Percentiles rank a stretch among this genome's conserved stretches.
These are phyloP conservation scores for Plebejus melissa DNA, from an alignment of 2,888 invertebrate species.

Conservation along the genomic window DNA sequence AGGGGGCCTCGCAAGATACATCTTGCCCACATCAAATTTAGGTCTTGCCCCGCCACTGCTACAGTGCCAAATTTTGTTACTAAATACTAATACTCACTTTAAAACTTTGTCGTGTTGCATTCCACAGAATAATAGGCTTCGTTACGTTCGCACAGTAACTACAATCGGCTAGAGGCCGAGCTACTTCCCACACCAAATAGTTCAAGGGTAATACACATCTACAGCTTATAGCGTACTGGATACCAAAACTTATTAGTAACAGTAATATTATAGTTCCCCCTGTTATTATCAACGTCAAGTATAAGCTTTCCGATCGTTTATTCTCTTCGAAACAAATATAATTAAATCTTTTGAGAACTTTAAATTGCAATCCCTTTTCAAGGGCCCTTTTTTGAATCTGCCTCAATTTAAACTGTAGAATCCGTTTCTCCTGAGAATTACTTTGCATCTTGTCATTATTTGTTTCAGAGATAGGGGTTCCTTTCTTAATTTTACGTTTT, in stretches of 20 bases:
- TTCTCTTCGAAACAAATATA: slow-evolving; percentile 48
- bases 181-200: slow-evolving; percentile 92
- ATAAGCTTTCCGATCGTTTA: slow-evolving; percentile 42
- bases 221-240: slow-evolving; percentile 71
- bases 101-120: slow-evolving; percentile 85
- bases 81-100: slow-evolving; percentile 51
- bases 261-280: slow-evolving; percentile 46
- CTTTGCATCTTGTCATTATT: slow-evolving; percentile 36
- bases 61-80: background rate
- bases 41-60: too few relatives aligned
- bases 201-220: slow-evolving; percentile 91
- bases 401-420: slow-evolving; percentile 44
- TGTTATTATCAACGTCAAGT: slow-evolving; percentile 46
- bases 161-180: slow-evolving; percentile 90
- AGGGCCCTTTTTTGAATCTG: slow-evolving; percentile 53
- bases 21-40: too few relatives aligned
- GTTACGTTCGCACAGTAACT: slow-evolving; percentile 85
- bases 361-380: slow-evolving; percentile 48
- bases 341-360: slow-evolving; percentile 49
- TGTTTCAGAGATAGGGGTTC: background rate
- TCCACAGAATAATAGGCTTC: slow-evolving; percentile 82
- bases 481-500: background rate
- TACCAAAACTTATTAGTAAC: slow-evolving; percentile 42
- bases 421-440: slow-evolving; percentile 38
- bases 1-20: too few relatives aligned